Conservation (phyloP, 2,888 invertebrate species). For the Cephus pulcher region DNA sequence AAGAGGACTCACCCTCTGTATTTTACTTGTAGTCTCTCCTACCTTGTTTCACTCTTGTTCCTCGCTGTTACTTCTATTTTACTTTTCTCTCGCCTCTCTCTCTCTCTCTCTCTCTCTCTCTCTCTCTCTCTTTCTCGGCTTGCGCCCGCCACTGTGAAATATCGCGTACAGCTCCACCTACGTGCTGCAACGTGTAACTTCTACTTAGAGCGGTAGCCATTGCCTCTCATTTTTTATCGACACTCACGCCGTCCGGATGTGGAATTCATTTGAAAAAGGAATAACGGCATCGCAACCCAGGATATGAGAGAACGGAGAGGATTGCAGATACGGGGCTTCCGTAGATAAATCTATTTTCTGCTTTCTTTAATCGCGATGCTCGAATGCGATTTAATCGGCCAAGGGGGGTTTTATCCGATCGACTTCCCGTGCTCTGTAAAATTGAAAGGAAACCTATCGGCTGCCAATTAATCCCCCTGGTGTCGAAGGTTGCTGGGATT, state of each 20-base stretch:
- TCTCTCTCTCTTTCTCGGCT: no score
- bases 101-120: background rate
- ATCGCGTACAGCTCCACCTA: background rate
- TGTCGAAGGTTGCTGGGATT: background rate
- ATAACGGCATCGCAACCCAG: background rate
- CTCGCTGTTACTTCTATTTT: background rate
- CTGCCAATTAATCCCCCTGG: background rate
- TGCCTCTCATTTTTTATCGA: background rate
- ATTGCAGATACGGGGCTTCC: constrained; percentile 22
- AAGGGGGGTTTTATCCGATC: background rate
- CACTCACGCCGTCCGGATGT: background rate
- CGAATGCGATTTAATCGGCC: constrained; percentile 41
- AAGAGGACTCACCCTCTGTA: background rate
- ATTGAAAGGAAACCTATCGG: constrained; percentile 3
- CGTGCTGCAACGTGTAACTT: background rate
- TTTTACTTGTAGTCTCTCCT: background rate
- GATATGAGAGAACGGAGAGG: background rate
- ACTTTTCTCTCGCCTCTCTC: background rate
- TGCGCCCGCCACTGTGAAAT: background rate
- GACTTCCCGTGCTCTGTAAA: background rate
- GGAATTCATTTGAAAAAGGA: background rate
- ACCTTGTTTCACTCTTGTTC: background rate
- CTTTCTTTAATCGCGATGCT: constrained; percentile 34
- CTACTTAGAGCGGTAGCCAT: background rate
- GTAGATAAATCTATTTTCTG: constrained; percentile 44